These are phyloP conservation scores for Drosophila bunnanda DNA, from an alignment of 2,888 invertebrate species.

Conservation along the genomic window DNA sequence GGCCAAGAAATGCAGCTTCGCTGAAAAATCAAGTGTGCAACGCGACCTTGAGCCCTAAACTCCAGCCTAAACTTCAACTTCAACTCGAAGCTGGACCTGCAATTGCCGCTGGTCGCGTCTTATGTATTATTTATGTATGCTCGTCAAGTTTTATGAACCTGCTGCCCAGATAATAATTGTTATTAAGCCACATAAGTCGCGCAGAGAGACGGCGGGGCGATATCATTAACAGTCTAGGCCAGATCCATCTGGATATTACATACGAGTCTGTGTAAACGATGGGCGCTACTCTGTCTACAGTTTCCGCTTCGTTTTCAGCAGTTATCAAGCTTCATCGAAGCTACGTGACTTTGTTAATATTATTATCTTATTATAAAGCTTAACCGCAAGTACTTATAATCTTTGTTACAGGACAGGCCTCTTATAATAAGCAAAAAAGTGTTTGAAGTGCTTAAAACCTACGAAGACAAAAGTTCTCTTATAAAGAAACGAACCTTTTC, in stretches of 20 bases:
- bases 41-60: conserved; percentile 59
- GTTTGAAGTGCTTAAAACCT: not conserved
- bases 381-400: not conserved
- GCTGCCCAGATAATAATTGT: conserved; percentile 50
- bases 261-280: conserved; percentile 15
- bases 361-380: not conserved
- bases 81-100: conserved; percentile 32
- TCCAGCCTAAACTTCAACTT: conserved; percentile 37
- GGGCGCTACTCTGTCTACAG: conserved; percentile 25
- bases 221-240: conserved; percentile 37
- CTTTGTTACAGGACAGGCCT: not conserved
- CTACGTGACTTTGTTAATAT: conserved; percentile 7
- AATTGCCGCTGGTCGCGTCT: conserved; percentile 29
- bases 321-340: not conserved
- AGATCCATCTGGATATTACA: conserved; percentile 25
- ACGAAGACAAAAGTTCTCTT: not conserved
- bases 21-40: conserved; percentile 52
- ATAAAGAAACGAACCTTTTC: not conserved
- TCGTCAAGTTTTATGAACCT: conserved; percentile 64
- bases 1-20: conserved; percentile 50
- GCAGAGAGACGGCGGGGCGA: not conserved
- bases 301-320: conserved; percentile 22
- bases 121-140: conserved; percentile 53
- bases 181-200: conserved; percentile 49
- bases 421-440: not conserved